Evolutionary conservation across 2,888 invertebrate species (phyloP).

Genomic region (Apodemia zela): DNA sequence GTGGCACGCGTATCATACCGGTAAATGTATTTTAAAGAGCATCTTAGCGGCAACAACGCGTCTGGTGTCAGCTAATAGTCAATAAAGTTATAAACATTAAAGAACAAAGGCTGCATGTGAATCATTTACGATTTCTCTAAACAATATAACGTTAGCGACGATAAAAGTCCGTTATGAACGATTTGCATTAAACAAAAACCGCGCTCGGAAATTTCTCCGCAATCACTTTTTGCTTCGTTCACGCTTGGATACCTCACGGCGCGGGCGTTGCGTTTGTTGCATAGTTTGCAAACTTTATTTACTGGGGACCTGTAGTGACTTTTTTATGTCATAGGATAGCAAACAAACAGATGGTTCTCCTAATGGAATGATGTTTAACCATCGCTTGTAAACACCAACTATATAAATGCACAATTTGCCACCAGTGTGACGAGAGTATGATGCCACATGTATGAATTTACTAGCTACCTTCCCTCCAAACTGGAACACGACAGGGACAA

Average conservation of each 20-base stretch:
- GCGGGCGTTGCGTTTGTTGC: constrained; percentile 30
- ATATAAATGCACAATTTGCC: too few relatives aligned
- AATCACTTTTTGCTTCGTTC: constrained; percentile 56
- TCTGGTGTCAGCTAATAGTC: background rate
- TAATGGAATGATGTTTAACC: too few relatives aligned
- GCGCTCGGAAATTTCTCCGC: constrained; percentile 58
- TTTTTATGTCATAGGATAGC: too few relatives aligned
- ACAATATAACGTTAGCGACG: constrained; percentile 29
- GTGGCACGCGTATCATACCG: too few relatives aligned
- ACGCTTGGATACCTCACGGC: constrained; percentile 53
- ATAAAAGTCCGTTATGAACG: constrained; percentile 58
- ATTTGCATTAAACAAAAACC: constrained; percentile 59
- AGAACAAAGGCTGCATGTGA: constrained; percentile 11
- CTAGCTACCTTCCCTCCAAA: too few relatives aligned
- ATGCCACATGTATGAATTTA: too few relatives aligned
- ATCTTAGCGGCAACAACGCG: too few relatives aligned
- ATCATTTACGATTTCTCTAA: constrained; percentile 15
- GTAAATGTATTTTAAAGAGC: too few relatives aligned
- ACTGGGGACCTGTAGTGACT: background rate
- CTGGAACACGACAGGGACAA: too few relatives aligned
- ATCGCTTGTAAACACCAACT: too few relatives aligned
- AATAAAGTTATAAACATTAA: background rate
- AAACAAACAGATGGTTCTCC: too few relatives aligned
- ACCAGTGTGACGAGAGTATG: too few relatives aligned
- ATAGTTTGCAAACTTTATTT: background rate